phyloP scores from a whole-genome alignment of 2,797 vertebrate species.

The Sphenopsis melanotis region DNA sequence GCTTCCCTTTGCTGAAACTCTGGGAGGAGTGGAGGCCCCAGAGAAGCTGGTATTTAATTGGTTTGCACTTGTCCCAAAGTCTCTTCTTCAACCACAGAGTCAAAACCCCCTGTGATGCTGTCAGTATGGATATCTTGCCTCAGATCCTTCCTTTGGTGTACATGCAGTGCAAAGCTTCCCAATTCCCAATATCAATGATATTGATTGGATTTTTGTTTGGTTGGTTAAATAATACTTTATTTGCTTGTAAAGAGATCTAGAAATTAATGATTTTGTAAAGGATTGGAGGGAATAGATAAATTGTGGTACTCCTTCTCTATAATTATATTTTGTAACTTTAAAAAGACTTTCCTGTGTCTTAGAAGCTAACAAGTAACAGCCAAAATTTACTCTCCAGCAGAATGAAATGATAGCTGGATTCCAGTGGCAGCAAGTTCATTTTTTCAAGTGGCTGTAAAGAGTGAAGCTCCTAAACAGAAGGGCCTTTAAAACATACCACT shows the following conservation, averaged over 20 bases:
- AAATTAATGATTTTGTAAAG: not conserved
- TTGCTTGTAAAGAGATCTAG: not conserved
- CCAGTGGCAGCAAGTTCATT: not conserved
- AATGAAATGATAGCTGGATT: not conserved
- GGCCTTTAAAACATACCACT: not conserved
- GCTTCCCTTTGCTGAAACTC: not conserved
- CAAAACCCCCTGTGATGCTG: not conserved
- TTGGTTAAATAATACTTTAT: not conserved
- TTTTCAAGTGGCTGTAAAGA: not conserved
- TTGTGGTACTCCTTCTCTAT: not conserved
- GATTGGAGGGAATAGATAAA: not conserved
- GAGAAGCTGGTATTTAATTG: not conserved
- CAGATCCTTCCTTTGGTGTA: not conserved
- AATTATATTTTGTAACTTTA: not conserved
- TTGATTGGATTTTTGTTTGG: not conserved
- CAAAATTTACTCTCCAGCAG: not conserved
- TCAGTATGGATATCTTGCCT: not conserved
- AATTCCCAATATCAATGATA: not conserved
- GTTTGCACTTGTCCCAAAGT: not conserved
- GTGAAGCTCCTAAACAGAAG: not conserved
- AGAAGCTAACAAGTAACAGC: not conserved
- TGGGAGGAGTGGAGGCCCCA: not conserved
- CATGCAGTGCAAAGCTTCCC: not conserved
- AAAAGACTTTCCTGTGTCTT: not conserved
- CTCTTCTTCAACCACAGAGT: not conserved